Conservation (phyloP, 64 coral and sea anemone genomes). For the Stichodactyla mertensii region DNA sequence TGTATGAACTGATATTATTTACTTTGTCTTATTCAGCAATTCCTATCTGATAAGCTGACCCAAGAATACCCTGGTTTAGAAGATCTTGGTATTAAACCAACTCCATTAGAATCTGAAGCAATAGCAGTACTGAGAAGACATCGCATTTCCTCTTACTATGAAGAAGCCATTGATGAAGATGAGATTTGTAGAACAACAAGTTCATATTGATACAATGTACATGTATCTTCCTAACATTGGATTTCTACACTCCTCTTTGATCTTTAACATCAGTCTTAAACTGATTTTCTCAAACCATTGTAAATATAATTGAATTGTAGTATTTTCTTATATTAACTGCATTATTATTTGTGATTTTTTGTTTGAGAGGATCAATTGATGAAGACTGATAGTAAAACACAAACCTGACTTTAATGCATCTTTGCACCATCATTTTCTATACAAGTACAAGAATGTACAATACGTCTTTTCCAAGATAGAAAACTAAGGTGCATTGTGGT, state of each 20-base stretch:
- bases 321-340: too few relatives aligned
- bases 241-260: neutral
- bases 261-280: too few relatives aligned
- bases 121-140: conserved; percentile 88
- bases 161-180: conserved; percentile 93
- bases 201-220: conserved; percentile 35
- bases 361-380: too few relatives aligned
- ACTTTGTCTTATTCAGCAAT: conserved; percentile 63
- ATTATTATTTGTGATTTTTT: too few relatives aligned
- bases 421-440: too few relatives aligned
- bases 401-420: too few relatives aligned
- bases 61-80: conserved; percentile 69
- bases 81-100: conserved; percentile 73
- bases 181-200: conserved; percentile 78
- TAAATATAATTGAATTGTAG: too few relatives aligned
- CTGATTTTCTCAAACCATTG: too few relatives aligned
- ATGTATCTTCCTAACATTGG: neutral
- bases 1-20: neutral
- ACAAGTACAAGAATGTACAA: too few relatives aligned
- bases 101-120: conserved; percentile 68
- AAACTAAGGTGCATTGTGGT: too few relatives aligned
- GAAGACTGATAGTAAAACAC: too few relatives aligned
- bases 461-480: too few relatives aligned
- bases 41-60: conserved; percentile 56
- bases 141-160: conserved; percentile 75